A percentile compares a stretch with the other conserved stretches of the same genome.
phyloP scores from a whole-genome alignment of 2,797 vertebrate species.

The Otolemur crassicaudatus region DNA sequence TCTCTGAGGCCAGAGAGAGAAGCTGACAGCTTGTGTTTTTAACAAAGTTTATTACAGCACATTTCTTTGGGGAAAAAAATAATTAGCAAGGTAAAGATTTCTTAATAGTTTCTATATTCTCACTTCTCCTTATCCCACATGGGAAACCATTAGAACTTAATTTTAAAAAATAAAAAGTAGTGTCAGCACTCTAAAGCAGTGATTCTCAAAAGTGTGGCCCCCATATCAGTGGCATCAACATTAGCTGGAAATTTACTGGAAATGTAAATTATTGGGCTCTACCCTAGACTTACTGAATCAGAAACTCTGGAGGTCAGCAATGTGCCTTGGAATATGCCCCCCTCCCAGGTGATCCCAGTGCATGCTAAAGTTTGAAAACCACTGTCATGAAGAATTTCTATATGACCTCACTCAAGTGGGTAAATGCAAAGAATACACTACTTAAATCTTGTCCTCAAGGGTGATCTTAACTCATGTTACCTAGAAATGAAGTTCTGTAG shows the following conservation, averaged over 20 bases:
- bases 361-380: background rate
- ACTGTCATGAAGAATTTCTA: background rate
- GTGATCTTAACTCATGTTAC: background rate
- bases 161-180: background rate
- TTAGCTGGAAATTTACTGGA: background rate
- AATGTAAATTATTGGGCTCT: background rate
- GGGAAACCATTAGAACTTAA: background rate
- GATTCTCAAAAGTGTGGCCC: background rate
- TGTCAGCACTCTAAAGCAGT: background rate
- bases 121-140: background rate
- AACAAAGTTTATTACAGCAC: background rate
- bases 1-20: background rate
- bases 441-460: background rate
- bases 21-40: background rate
- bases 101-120: background rate
- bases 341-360: background rate
- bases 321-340: background rate
- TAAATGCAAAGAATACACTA: background rate
- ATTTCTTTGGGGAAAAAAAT: slow-evolving; percentile 58
- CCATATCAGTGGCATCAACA: background rate
- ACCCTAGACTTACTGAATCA: background rate
- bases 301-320: background rate
- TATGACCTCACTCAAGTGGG: background rate
- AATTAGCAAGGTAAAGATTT: background rate
- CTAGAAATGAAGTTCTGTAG: background rate